Evolutionary conservation across 2,113 vertebrate species (phyloP), one percentile per base, ranked within the genome.

Genomic region (Theristicus caerulescens): DNA sequence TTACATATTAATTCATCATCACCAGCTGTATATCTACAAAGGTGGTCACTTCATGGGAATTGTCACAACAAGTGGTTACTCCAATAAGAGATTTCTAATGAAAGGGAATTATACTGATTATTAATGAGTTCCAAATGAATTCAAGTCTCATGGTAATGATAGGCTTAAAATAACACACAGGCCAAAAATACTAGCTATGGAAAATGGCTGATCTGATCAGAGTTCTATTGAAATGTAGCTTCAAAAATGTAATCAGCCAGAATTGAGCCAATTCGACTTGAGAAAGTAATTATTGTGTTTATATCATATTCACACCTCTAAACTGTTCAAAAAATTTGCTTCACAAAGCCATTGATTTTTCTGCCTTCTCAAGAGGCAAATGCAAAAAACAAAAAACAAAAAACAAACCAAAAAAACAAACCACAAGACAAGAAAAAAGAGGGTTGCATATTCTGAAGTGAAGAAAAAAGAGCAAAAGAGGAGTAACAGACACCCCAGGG

Each of bases 161-260:
- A 95, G 72, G 87, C 95, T 90, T 94, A 96, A 96, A 96, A 97
- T 96, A 95, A 79, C 90, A 96, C 73, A 76, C 29, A 82, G 51
- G 46, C 71, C 82, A 86, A 85, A 97, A 96, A 83, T 91, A 52
- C 44, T 84, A 54, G 81, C 81, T 65, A 52, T 59, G 52, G 65
- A 86, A 95, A 91, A 91, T 5, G 36, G 65, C 36, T 84, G 52
- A 67, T 93, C 69, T 69, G 86, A 96, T 94, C 86, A 89, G 57
- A 87, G 36, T 25, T 82, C 24, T 51, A 85, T 79, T 94, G 84
- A 96, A 96, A 91, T 65, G 21, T 32, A 69, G 11, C 73, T 95
- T 95, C 69, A 67, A 66, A 92, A 93, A 52, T 66, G 34, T 34
- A 66, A 73, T 62, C 70, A 85, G 57, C 6, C 31, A 82, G 73